Conservation (phyloP, 2,797 vertebrate species). For the Cygnus olor region DNA sequence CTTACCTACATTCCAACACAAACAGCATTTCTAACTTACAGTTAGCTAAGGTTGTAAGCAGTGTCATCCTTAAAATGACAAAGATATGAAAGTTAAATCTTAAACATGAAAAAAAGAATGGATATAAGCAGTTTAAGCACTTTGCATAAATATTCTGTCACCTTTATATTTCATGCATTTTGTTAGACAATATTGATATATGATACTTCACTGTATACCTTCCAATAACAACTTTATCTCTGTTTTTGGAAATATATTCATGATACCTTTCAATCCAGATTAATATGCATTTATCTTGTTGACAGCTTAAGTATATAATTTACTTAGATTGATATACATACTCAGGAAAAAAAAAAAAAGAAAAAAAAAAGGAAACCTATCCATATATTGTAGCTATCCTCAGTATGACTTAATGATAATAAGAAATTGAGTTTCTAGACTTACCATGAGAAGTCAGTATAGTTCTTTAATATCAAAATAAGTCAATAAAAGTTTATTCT, state of each 20-base stretch:
- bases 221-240: neutral
- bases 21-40: neutral
- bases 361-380: neutral
- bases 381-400: neutral
- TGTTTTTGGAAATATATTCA: neutral
- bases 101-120: neutral
- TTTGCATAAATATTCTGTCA: neutral
- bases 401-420: neutral
- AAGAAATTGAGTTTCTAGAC: neutral
- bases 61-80: neutral
- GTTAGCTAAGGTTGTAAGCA: neutral
- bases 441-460: neutral
- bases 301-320: neutral
- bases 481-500: neutral
- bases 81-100: neutral
- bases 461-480: neutral
- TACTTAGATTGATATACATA: neutral
- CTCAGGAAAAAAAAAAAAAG: neutral
- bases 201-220: neutral
- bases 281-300: neutral
- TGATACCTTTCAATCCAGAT: neutral
- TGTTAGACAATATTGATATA: neutral
- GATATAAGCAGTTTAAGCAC: neutral
- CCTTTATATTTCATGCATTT: neutral
- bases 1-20: neutral